Conservation (phyloP, 2,888 invertebrate genomes). For the Nymphalis polychloros region DNA sequence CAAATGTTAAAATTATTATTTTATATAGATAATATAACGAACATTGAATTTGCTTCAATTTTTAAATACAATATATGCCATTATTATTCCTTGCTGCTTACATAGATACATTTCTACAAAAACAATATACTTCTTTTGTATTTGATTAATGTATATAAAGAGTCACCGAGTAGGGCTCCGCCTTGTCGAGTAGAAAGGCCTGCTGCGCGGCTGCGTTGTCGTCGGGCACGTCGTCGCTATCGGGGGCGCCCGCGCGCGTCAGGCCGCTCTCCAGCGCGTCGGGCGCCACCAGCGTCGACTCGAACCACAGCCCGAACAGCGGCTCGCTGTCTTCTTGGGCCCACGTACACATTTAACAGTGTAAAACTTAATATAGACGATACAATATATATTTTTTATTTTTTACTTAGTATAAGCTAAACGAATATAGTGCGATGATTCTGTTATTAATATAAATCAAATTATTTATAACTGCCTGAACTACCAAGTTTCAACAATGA, state of each 20-base stretch:
- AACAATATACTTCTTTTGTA: too few species aligned
- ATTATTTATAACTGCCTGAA: too few species aligned
- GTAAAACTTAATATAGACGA: background rate
- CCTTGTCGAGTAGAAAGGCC: conserved; percentile 75
- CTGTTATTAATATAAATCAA: too few species aligned
- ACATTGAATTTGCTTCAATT: too few species aligned
- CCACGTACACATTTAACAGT: background rate
- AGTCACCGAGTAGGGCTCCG: conserved; percentile 74
- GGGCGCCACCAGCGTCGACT: conserved; percentile 93
- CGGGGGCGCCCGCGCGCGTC: conserved; percentile 58
- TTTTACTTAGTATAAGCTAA: too few species aligned
- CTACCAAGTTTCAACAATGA: too few species aligned
- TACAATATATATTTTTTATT: too few species aligned
- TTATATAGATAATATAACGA: too few species aligned
- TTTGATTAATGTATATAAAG: background rate
- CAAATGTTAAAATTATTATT: too few species aligned
- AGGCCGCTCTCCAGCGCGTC: conserved; percentile 83
- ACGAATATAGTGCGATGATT: too few species aligned
- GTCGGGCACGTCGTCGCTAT: conserved; percentile 76
- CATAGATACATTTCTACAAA: background rate
- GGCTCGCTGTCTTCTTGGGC: conserved; percentile 89
- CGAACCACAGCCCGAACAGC: conserved; percentile 95
- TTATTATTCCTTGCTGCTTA: too few species aligned
- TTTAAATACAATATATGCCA: too few species aligned
- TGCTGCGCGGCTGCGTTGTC: conserved; percentile 69